phyloP scores from a whole-genome alignment of 2,797 vertebrate species.

The Carcharodon carcharias region DNA sequence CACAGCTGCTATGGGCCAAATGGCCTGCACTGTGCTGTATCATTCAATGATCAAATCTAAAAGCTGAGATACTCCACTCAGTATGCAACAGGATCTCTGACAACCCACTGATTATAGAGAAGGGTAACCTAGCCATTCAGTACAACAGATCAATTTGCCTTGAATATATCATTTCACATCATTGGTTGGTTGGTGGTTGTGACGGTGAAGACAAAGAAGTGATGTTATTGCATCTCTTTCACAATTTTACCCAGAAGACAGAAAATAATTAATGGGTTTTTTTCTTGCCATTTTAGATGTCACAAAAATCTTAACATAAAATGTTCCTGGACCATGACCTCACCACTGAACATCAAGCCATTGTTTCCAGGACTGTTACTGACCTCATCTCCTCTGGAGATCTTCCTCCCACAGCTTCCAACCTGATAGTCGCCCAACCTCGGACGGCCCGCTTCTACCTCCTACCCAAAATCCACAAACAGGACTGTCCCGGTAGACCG shows the following conservation, averaged over 20 bases:
- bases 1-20: background rate
- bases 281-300: background rate
- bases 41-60: background rate
- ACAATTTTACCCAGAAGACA: background rate
- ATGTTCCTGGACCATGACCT: no score
- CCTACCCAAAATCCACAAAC: no score
- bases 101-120: background rate
- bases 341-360: no score
- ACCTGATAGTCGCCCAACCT: no score
- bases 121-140: background rate
- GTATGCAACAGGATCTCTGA: background rate
- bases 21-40: background rate
- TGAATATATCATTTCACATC: background rate
- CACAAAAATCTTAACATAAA: background rate
- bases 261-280: background rate
- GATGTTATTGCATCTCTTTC: background rate
- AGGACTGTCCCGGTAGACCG: no score
- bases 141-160: background rate
- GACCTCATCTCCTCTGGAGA: no score
- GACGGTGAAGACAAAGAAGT: background rate
- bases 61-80: background rate
- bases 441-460: no score
- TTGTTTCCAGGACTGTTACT: no score
- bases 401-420: no score
- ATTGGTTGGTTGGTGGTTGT: background rate